A percentile compares a stretch with the other conserved stretches of the same genome.
Conservation (phyloP, 1,140 invertebrate genomes). For the Camponotus floridanus region DNA sequence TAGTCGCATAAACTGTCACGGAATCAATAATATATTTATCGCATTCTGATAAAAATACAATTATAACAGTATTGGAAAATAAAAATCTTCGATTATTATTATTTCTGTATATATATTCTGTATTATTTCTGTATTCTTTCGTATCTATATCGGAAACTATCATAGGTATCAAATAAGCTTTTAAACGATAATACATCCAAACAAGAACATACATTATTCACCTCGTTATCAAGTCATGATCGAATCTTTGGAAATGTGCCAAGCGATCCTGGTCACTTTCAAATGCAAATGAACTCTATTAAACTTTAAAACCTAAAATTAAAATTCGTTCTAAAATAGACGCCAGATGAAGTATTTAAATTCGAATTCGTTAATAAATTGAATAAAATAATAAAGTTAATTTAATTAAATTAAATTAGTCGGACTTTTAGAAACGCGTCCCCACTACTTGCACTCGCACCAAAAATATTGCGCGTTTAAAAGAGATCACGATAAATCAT, state of each 20-base stretch:
- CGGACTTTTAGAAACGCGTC: constrained; percentile 4
- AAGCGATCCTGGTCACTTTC: neutral
- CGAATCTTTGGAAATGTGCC: neutral
- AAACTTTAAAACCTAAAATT: neutral
- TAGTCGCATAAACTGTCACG: constrained; percentile 79
- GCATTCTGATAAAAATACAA: constrained; percentile 29
- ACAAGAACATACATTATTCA: neutral
- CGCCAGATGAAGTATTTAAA: neutral
- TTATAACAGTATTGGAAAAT: neutral
- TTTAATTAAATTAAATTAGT: neutral
- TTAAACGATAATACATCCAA: no score
- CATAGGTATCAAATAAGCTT: neutral
- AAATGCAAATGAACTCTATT: constrained; percentile 38
- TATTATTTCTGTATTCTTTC: neutral
- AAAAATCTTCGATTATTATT: neutral
- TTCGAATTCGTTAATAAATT: neutral
- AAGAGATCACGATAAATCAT: constrained; percentile 68
- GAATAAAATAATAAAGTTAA: constrained; percentile 24
- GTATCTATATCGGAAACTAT: neutral
- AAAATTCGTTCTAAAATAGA: constrained; percentile 15
- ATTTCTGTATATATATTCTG: neutral
- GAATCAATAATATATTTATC: constrained; percentile 83
- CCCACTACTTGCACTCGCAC: neutral
- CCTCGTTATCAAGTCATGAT: neutral
- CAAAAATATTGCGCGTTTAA: neutral